Conservation (phyloP, 1,140 invertebrate species). For the Achroia grisella region DNA sequence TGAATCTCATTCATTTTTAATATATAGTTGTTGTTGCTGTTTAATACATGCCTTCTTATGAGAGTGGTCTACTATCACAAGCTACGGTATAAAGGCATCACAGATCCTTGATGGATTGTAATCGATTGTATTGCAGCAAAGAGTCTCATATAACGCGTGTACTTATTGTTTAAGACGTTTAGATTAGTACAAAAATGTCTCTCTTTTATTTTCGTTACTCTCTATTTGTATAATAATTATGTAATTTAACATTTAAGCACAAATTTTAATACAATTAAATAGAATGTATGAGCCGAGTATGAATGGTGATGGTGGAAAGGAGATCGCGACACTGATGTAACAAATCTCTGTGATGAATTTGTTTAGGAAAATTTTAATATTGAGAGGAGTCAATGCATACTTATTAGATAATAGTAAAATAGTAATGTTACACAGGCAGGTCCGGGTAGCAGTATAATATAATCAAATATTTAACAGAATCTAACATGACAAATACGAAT, state of each 20-base stretch:
- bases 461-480: constrained; percentile 22
- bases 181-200: constrained; percentile 66
- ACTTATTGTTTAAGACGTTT: constrained; percentile 57
- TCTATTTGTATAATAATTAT: constrained; percentile 56
- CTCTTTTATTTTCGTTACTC: constrained; percentile 64
- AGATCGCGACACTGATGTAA: constrained; percentile 38
- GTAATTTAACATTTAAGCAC: constrained; percentile 36
- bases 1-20: constrained; percentile 1
- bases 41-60: not conserved
- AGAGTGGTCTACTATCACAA: constrained; percentile 33
- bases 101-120: constrained; percentile 23
- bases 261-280: constrained; percentile 38
- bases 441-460: constrained; percentile 18
- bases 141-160: constrained; percentile 62
- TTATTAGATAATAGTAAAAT: constrained; percentile 16
- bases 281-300: constrained; percentile 39
- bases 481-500: constrained; percentile 48
- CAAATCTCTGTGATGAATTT: constrained; percentile 67
- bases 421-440: constrained; percentile 17
- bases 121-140: constrained; percentile 25
- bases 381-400: constrained; percentile 51
- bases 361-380: constrained; percentile 45
- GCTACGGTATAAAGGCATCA: constrained; percentile 31
- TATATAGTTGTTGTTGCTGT: not conserved
- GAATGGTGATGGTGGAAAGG: constrained; percentile 38